Conservation (phyloP, 2,888 invertebrate species). For the Caenorhabditis sp. region DNA sequence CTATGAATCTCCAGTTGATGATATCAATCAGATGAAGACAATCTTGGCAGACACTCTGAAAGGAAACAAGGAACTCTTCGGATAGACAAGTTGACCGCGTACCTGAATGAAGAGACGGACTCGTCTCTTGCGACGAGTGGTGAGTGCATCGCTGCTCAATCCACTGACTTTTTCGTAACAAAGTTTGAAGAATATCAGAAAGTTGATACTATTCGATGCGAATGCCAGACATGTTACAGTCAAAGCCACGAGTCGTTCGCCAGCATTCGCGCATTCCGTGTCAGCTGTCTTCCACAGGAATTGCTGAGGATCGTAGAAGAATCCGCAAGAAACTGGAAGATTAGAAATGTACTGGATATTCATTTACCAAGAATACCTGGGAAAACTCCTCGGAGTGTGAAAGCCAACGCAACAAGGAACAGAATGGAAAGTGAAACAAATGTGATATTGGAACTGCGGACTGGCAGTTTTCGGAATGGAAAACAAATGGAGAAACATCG, state of each 20-base stretch:
- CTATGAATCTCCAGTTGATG: conserved; percentile 13
- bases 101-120: conserved; percentile 14
- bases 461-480: too few species aligned
- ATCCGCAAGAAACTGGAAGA: conserved; percentile 30
- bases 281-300: conserved; percentile 36
- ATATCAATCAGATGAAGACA: conserved; percentile 27
- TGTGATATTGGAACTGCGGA: background rate
- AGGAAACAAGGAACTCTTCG: background rate
- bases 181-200: conserved; percentile 33
- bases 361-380: too few species aligned
- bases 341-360: too few species aligned
- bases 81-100: too few species aligned
- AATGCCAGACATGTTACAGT: conserved; percentile 12
- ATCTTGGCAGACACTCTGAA: conserved; percentile 27
- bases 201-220: conserved; percentile 24
- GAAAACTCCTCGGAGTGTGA: too few species aligned
- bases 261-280: conserved; percentile 12
- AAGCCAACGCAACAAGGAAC: background rate
- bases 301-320: conserved; percentile 38
- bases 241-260: conserved; percentile 24
- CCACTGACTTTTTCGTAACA: conserved; percentile 23
- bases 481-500: conserved; percentile 7
- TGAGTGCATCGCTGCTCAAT: background rate
- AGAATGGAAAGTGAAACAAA: conserved; percentile 4
- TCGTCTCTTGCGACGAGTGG: background rate